These are phyloP conservation scores for Corapipo altera DNA, from an alignment of 2,113 vertebrate species.

Conservation along the genomic window DNA sequence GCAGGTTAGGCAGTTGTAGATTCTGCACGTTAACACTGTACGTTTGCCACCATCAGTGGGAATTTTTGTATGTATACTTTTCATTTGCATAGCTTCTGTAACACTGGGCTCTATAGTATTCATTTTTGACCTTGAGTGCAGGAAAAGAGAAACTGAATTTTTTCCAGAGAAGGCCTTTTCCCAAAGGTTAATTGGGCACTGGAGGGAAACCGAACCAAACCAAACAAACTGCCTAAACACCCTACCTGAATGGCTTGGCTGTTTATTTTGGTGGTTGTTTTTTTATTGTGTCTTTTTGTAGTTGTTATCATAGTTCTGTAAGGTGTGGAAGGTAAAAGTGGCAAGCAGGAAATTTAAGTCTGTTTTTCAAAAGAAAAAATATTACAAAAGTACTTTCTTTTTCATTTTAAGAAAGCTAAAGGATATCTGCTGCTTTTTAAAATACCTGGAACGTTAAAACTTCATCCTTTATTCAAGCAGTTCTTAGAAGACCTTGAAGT, in stretches of 20 bases:
- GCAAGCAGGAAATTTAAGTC: neutral
- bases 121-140: neutral
- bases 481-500: conserved; percentile 41
- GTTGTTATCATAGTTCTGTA: neutral
- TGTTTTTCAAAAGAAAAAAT: neutral
- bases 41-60: neutral
- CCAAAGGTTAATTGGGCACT: neutral
- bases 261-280: neutral
- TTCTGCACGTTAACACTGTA: neutral
- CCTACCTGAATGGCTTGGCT: neutral
- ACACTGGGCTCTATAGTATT: neutral
- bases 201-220: conserved; percentile 16
- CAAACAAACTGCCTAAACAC: neutral
- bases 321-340: conserved; percentile 7
- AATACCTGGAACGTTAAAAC: conserved; percentile 21
- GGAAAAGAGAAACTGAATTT: neutral
- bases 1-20: neutral
- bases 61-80: neutral
- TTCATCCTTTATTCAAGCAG: conserved; percentile 12
- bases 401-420: neutral
- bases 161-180: conserved; percentile 2
- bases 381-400: neutral
- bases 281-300: neutral
- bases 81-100: neutral
- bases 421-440: conserved; percentile 12